Base-by-base conservation (phyloP, 2,113 vertebrate genomes). In the Pitta sordida region DNA sequence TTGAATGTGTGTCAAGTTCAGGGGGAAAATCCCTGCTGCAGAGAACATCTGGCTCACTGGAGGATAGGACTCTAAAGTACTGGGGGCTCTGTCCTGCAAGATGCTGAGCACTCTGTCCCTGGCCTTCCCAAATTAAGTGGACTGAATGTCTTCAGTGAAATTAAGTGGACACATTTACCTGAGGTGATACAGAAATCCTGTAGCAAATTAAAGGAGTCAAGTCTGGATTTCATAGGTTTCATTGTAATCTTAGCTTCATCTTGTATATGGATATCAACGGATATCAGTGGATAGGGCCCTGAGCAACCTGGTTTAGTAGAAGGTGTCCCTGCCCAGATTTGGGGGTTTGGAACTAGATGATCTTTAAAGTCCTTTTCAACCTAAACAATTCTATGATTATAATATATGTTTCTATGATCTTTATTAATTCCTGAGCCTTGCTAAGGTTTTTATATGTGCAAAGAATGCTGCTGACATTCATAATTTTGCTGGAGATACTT, bases 241-340 rank as follows among this genome's bases (percentile, higher is more conserved):
- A 15, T 8, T 83, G 29, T 20, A 79, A 22, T 51, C 53, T 69
- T 65, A 53, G 13, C 3, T 85, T 13, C 15, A 39, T 27, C 55
- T 77, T 77, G 18, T 12, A 23, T 5, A 9, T 27, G 10, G 30
- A 16, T 62, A 83, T 32, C 34, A 41, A 8, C 16, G 26, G 48
- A 36, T 16, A 62, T 23, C 11, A 48, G 11, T 32, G 39, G 18
- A 69, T 4, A 53, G 8, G 14, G 29, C 16, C 29, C 30, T 32
- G 48, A 49, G 70, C 21, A 76, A 27, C 21, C 63, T 36, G 41
- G 26, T 53, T 34, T 43, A 22, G 17, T 13, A 15, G 8, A 55
- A 76, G 14, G 12, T 0, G 0, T 27, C 34, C 20, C 12, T 68
- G 24, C 12, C 17, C 21, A 16, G 21, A 6, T 8, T 0, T 89